phyloP scores from a whole-genome alignment of 1,140 invertebrate genomes.

The Cotesia vestalis region DNA sequence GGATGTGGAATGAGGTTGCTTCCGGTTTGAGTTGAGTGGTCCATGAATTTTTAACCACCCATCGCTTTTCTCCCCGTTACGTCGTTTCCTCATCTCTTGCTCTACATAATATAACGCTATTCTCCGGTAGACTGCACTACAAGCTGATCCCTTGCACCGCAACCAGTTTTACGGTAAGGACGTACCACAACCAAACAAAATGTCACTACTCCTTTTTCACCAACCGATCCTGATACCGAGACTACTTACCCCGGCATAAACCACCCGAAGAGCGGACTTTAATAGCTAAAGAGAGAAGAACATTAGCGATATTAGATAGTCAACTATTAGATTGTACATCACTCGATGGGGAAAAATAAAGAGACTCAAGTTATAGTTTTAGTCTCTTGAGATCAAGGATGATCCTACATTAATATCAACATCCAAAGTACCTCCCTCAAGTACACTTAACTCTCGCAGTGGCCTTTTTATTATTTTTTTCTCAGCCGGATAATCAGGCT shows the following conservation, averaged over 20 bases:
- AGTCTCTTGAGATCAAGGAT: slow-evolving; percentile 5
- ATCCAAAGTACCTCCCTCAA: slow-evolving; percentile 7
- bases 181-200: slow-evolving; percentile 1
- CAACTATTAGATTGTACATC: slow-evolving; percentile 12
- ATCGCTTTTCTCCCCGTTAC: slow-evolving; percentile 4
- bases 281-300: slow-evolving; percentile 3
- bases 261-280: slow-evolving; percentile 8
- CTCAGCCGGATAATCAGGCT: slow-evolving; percentile 30
- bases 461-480: slow-evolving; percentile 2
- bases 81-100: slow-evolving; percentile 23
- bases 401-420: slow-evolving; percentile 29
- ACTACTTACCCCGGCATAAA: slow-evolving; percentile 4
- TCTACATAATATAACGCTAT: not conserved
- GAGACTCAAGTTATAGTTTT: not conserved
- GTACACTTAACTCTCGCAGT: slow-evolving; percentile 1
- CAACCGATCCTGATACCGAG: no score
- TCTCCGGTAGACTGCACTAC: slow-evolving; percentile 15
- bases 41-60: slow-evolving; percentile 56
- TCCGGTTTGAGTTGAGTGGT: slow-evolving; percentile 53
- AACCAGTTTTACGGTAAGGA: slow-evolving; percentile 3
- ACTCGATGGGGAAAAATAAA: slow-evolving; percentile 8
- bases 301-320: slow-evolving; percentile 14
- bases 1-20: slow-evolving; percentile 40
- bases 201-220: not conserved
- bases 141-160: slow-evolving; percentile 7